phyloP scores from a whole-genome alignment of 2,888 invertebrate species.

The Bimastos eiseni region DNA sequence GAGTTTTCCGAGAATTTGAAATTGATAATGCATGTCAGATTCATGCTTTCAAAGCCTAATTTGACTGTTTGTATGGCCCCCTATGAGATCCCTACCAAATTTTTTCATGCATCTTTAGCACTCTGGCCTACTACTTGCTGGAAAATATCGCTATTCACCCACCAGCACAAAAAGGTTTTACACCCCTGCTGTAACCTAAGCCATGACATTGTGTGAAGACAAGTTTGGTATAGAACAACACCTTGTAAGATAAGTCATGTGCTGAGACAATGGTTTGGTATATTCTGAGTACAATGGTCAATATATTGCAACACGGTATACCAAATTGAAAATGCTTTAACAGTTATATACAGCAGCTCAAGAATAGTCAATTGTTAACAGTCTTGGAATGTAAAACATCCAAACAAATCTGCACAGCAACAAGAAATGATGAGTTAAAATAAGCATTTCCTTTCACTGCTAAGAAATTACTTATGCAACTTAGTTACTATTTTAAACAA shows the following conservation, averaged over 20 bases:
- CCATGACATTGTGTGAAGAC: too few relatives aligned
- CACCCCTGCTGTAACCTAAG: too few relatives aligned
- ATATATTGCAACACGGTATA: neutral
- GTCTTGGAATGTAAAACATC: neutral
- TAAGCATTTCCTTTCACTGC: neutral
- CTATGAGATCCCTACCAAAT: too few relatives aligned
- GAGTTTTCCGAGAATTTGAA: too few relatives aligned
- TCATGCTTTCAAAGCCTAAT: too few relatives aligned
- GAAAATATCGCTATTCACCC: too few relatives aligned
- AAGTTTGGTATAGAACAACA: too few relatives aligned
- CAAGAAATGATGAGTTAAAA: neutral
- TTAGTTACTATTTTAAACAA: neutral
- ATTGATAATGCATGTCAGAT: too few relatives aligned
- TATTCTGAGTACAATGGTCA: neutral
- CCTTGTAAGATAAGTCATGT: neutral
- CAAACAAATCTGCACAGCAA: neutral
- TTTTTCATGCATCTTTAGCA: too few relatives aligned
- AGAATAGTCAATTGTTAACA: neutral
- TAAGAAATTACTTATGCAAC: neutral
- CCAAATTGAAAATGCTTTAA: neutral
- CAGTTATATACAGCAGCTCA: conserved; percentile 5
- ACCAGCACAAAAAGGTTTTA: too few relatives aligned
- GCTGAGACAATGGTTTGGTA: neutral
- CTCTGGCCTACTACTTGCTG: too few relatives aligned
- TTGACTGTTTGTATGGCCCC: too few relatives aligned